These are phyloP conservation scores for Ophioderma brevispina DNA, from an alignment of 35 echinoderm and acorn worm genomes.

Conservation along the genomic window DNA sequence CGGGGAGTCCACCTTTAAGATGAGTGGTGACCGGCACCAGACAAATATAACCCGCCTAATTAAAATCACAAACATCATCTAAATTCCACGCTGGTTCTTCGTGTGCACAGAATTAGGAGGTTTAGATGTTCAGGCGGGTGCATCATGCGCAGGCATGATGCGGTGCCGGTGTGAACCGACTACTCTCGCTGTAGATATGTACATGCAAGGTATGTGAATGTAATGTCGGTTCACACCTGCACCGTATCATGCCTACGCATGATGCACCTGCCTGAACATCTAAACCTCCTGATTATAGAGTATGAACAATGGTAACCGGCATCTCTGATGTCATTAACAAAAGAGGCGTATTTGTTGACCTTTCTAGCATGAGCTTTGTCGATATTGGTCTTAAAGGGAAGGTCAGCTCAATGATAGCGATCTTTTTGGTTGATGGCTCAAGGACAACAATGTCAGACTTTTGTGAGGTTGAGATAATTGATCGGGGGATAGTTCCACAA, in stretches of 20 bases:
- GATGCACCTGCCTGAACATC: neutral
- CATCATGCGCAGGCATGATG: neutral
- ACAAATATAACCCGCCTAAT: neutral
- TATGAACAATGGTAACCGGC: neutral
- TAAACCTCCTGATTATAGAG: neutral
- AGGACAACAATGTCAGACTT: no score
- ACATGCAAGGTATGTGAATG: no score
- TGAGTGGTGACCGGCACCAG: neutral
- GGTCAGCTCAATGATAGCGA: no score
- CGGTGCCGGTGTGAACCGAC: neutral
- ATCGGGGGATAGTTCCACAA: neutral
- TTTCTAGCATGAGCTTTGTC: no score
- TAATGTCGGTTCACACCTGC: no score
- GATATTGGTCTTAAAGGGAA: no score
- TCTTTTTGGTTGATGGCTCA: no score
- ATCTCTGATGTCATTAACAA: no score
- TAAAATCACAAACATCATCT: neutral
- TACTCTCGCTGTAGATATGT: no score
- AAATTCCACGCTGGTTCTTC: neutral
- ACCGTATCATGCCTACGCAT: neutral
- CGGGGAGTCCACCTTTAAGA: no score
- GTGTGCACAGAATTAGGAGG: neutral
- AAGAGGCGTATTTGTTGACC: neutral
- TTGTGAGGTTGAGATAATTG: no score
- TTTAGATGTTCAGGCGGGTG: neutral